Base-by-base conservation (phyloP, 2,797 vertebrate species). In the Eremophila alpestris region DNA sequence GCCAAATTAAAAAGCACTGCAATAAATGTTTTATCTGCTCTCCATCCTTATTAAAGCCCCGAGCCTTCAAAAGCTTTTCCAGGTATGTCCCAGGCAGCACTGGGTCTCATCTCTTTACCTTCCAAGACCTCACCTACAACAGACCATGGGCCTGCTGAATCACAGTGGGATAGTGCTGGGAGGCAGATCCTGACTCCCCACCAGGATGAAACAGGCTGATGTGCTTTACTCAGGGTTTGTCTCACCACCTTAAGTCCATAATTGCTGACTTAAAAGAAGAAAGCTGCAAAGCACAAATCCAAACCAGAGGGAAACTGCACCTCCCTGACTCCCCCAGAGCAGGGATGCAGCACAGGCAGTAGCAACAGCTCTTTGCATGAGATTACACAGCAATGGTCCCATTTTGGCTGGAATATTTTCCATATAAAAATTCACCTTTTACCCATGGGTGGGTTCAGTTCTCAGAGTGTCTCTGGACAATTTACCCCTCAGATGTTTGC, bases 21-120 rank as follows among this genome's bases (percentile, higher is more conserved):
- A 89, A 45, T 70, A 83, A 84, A 78, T 12, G 22, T 85, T 92
- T 83, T 80, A 55, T 68, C 75, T 74, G 30, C 38, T 93, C 13
- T 26, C 10, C 22, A 54, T 55, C 29, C 51, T 74, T 76, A 54
- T 58, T 55, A 86, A 83, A 71, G n/a, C 10, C 26, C 51, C 54
- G 15, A 90, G 49, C 36, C 48, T 83, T 90, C 40, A 70, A 83
- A 64, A 84, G 56, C 18, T 77, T 74, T 83, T 27, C 26, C 52
- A 82, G 16, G 20, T 23, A 3, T 8, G 2, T 80, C 52, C 26
- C 3, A 1, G 16, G 36, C 34, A 80, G 54, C 58, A 22, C 26
- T 64, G 43, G 13, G 17, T 26, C 26, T 79, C 74, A 40, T 21
- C 20, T 83, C 27, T 48, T 16, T 75, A 16, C 22, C 13, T 60